These are phyloP conservation scores for Porites divaricata DNA, from an alignment of 92 coral and sea anemone species.

Conservation along the genomic window DNA sequence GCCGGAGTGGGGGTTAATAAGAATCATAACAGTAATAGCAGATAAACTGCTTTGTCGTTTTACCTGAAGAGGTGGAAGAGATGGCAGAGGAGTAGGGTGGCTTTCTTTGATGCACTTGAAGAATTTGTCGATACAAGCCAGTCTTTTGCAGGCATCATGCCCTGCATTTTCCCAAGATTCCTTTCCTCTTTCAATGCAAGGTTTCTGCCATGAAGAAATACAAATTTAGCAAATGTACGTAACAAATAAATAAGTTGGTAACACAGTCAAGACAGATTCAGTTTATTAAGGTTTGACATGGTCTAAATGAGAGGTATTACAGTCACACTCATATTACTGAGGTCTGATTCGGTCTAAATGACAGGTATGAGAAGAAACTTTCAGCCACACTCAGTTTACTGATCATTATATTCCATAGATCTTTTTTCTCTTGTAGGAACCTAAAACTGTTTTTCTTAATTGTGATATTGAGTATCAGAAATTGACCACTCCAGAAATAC, in stretches of 20 bases:
- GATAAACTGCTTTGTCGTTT: not conserved
- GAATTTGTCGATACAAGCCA: constrained; percentile 23
- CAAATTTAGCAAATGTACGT: not conserved
- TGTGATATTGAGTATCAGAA: too few species aligned
- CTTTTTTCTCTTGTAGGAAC: too few species aligned
- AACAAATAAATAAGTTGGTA: not conserved
- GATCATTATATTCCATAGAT: too few species aligned
- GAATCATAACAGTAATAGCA: too few species aligned
- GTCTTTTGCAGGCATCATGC: constrained; percentile 8
- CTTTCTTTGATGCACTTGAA: not conserved
- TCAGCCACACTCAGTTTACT: too few species aligned
- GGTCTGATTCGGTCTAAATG: too few species aligned
- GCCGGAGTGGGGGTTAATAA: too few species aligned
- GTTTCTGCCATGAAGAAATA: not conserved
- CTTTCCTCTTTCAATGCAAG: not conserved
- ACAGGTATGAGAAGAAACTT: too few species aligned
- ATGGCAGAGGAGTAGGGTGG: not conserved
- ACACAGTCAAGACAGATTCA: not conserved
- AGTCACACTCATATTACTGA: too few species aligned
- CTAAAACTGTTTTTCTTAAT: too few species aligned
- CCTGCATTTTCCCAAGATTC: not conserved
- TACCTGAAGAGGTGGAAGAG: constrained; percentile 16
- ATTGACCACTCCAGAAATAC: too few species aligned
- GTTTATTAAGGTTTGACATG: not conserved
- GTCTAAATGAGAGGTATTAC: too few species aligned